phyloP scores from a whole-genome alignment of 2,888 invertebrate genomes.

The Ecliptopera silaceata region DNA sequence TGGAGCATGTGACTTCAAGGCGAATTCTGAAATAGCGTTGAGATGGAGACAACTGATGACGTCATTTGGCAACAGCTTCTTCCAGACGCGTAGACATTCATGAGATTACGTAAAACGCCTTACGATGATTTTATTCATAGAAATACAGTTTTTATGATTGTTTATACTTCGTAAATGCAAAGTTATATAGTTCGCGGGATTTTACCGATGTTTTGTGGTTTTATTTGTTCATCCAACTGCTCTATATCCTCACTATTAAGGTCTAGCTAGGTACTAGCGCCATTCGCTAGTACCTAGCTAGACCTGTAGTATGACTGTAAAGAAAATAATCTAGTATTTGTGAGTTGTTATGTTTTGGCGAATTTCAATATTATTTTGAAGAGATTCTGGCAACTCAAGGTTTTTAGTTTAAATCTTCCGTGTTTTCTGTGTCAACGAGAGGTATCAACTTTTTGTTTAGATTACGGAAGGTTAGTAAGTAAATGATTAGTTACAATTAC shows the following conservation, averaged over 20 bases:
- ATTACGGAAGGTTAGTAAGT: no score
- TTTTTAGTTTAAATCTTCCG: no score
- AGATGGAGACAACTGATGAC: conserved; percentile 46
- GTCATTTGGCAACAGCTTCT: conserved; percentile 47
- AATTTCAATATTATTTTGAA: background rate
- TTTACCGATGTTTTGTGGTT: no score
- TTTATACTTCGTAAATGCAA: background rate
- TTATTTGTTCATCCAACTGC: no score
- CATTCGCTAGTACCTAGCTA: no score
- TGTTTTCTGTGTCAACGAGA: no score
- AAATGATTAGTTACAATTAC: no score
- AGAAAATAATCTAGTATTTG: no score
- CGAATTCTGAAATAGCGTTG: conserved; percentile 46
- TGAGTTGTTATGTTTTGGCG: no score
- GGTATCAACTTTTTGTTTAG: no score
- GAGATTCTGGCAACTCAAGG: background rate
- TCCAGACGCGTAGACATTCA: conserved; percentile 40
- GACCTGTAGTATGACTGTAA: no score
- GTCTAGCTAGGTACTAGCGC: background rate
- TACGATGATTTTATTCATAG: background rate
- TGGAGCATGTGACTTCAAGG: conserved; percentile 48
- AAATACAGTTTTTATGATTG: background rate
- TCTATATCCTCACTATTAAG: background rate
- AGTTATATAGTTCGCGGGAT: background rate
- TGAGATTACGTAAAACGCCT: conserved; percentile 9